A percentile compares a stretch with the other conserved stretches of the same genome.
Conservation (phyloP, 2,888 invertebrate species). For the Thymelicus lineola region DNA sequence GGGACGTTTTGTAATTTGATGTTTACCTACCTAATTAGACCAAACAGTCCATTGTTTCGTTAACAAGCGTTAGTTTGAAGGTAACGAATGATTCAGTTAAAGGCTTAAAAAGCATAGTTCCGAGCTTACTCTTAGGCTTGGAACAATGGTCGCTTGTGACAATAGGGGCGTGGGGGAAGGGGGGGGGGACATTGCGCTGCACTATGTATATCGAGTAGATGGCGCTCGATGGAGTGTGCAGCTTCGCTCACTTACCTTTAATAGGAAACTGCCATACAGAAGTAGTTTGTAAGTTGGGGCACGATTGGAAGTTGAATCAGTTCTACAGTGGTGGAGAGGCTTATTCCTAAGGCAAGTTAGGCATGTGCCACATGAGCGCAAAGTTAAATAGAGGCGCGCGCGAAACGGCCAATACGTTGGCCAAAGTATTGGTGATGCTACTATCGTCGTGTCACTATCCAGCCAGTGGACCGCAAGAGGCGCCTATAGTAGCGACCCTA, state of each 20-base stretch:
- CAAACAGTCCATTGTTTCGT: background rate
- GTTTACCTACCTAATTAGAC: background rate
- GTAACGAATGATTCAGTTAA: conserved; percentile 1
- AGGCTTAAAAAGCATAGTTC: conserved; percentile 10
- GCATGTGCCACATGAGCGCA: too few species aligned
- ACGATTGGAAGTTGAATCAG: too few species aligned
- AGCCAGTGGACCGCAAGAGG: too few species aligned
- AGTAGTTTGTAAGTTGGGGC: too few species aligned
- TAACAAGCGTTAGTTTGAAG: background rate
- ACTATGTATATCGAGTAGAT: conserved; percentile 44
- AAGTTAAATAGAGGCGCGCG: too few species aligned
- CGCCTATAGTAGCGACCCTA: too few species aligned
- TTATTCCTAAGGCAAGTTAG: too few species aligned
- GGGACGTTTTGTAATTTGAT: too few species aligned
- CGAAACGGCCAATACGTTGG: too few species aligned
- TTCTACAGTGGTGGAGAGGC: too few species aligned
- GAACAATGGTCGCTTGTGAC: conserved; percentile 34
- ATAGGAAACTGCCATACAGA: background rate
- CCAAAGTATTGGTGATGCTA: too few species aligned
- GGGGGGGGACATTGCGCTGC: conserved; percentile 40
- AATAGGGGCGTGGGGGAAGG: conserved; percentile 29
- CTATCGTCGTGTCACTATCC: too few species aligned
- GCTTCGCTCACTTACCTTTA: background rate
- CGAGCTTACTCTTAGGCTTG: background rate
- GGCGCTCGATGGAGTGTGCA: conserved; percentile 36